Evolutionary conservation across 2,113 vertebrate species (phyloP).

Genomic region (Xiphophorus couchianus): DNA sequence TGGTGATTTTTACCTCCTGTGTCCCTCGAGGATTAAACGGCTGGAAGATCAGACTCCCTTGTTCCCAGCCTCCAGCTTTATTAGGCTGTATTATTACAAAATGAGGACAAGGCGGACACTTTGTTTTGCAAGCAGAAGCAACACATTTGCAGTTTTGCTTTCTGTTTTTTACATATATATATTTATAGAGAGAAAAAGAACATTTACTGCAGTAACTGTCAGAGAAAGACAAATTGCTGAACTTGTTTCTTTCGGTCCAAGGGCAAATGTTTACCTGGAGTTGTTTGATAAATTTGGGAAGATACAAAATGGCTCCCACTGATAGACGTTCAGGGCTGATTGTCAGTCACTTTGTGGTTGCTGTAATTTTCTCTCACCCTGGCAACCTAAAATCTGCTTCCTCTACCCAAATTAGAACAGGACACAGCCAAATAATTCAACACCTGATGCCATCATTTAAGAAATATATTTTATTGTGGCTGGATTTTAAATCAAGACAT

Average conservation of each 20-base stretch:
- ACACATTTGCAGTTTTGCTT: constrained; percentile 20
- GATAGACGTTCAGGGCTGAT: constrained; percentile 20
- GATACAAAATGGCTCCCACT: constrained; percentile 19
- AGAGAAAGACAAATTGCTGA: constrained; percentile 18
- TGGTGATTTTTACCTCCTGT: constrained; percentile 40
- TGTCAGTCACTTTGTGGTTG: constrained; percentile 22
- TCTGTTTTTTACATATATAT: neutral
- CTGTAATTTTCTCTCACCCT: constrained; percentile 27
- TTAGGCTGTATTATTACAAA: constrained; percentile 36
- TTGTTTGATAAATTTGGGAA: constrained; percentile 43
- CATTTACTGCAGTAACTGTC: neutral
- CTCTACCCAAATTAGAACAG: neutral
- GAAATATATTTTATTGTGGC: neutral
- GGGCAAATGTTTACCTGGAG: constrained; percentile 27
- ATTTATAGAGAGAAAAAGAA: neutral
- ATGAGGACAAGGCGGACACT: constrained; percentile 26
- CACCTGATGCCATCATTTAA: constrained; percentile 23
- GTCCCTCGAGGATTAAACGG: constrained; percentile 12
- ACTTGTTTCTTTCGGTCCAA: constrained; percentile 9
- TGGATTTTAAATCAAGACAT: constrained; percentile 3
- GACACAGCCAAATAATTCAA: constrained; percentile 6
- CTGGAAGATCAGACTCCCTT: constrained; percentile 36
- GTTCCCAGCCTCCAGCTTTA: constrained; percentile 34
- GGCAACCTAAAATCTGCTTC: constrained; percentile 26
- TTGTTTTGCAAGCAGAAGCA: constrained; percentile 7